These are phyloP conservation scores for Petaurus breviceps DNA, from an alignment of 2,113 vertebrate species.

Conservation along the genomic window DNA sequence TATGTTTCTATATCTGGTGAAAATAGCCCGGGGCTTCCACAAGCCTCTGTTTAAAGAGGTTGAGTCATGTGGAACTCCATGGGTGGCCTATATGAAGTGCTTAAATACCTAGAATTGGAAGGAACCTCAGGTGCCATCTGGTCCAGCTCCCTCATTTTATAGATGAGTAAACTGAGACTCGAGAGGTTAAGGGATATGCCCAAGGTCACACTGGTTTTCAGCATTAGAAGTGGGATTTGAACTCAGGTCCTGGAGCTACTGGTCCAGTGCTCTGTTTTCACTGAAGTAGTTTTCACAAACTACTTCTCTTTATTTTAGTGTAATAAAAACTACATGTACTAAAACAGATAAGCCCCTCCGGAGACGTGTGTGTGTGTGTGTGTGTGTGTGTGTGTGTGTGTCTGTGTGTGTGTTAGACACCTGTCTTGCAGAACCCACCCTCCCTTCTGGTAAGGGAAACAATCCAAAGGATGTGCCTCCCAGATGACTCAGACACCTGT, in stretches of 20 bases:
- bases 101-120: not conserved
- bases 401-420: not conserved
- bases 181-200: not conserved
- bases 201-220: not conserved
- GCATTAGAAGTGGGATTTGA: not conserved
- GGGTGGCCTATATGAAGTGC: not conserved
- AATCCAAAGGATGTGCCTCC: constrained; percentile 3
- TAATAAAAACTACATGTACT: constrained; percentile 18
- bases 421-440: not conserved
- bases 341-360: not conserved
- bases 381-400: not conserved
- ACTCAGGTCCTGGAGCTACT: not conserved
- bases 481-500: not conserved
- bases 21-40: not conserved
- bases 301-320: constrained; percentile 47
- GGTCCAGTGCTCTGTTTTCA: no score
- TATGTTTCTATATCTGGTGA: constrained; percentile 17
- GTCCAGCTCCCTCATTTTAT: not conserved
- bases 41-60: not conserved
- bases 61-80: not conserved
- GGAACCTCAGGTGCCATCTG: not conserved
- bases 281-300: not conserved
- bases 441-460: not conserved
- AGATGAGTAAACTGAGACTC: not conserved
- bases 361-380: not conserved